A percentile compares a stretch with the other conserved stretches of the same genome.
These are phyloP conservation scores for Hormiphora californensis DNA, from an alignment of 37 sponge, comb jelly and placozoan species.

Conservation along the genomic window DNA sequence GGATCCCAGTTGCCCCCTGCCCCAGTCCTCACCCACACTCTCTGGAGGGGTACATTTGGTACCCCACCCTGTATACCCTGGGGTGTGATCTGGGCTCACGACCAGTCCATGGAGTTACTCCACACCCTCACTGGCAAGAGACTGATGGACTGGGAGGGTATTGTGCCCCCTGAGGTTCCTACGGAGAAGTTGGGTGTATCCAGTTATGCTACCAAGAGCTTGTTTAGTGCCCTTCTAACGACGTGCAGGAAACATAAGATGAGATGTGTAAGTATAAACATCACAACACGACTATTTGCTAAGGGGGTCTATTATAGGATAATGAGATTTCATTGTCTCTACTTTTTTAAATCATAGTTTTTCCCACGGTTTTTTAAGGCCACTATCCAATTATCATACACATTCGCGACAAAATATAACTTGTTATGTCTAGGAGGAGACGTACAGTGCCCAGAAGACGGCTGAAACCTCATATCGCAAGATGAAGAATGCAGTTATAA, in stretches of 20 bases:
- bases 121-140: neutral
- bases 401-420: neutral
- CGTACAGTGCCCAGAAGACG: neutral
- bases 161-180: neutral
- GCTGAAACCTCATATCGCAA: neutral
- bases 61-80: no score
- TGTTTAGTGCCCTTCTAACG: neutral
- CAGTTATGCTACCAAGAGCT: slow-evolving; percentile 1
- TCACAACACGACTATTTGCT: no score
- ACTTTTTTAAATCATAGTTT: neutral
- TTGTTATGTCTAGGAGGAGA: neutral
- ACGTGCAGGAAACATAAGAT: slow-evolving; percentile 37
- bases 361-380: neutral
- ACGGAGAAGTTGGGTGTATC: neutral
- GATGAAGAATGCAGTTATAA: neutral
- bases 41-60: no score
- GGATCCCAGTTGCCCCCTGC: no score
- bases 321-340: neutral
- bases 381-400: neutral
- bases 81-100: slow-evolving; percentile 10
- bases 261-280: slow-evolving; percentile 16
- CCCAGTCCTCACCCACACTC: no score
- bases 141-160: no score
- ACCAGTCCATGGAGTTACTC: neutral
- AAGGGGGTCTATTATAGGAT: no score